Evolutionary conservation across 64 coral and sea anemone genomes (phyloP).

Genomic region (Stylophora pistillata): DNA sequence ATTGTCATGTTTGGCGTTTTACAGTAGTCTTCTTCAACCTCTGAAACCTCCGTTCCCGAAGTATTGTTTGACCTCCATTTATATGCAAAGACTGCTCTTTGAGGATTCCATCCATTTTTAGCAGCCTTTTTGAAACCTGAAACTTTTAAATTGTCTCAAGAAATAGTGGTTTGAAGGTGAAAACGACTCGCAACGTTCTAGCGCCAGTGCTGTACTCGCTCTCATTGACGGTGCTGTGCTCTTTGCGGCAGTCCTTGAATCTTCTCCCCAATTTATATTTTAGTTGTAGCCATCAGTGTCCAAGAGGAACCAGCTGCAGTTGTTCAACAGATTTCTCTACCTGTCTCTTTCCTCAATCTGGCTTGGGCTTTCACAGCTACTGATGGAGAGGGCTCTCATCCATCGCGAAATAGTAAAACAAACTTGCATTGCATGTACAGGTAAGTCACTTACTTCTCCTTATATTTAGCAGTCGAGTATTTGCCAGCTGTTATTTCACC

Average conservation of each 20-base stretch:
- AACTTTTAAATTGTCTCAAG: neutral
- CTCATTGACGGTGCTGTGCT: neutral
- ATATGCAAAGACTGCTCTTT: neutral
- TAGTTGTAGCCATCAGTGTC: conserved; percentile 33
- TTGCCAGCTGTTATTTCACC: neutral
- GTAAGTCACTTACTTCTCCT: neutral
- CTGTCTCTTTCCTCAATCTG: conserved; percentile 21
- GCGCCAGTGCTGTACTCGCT: too few relatives aligned
- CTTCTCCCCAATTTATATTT: conserved; percentile 40
- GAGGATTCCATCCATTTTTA: neutral
- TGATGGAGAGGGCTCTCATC: neutral
- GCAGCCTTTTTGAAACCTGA: neutral
- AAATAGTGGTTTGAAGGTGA: neutral
- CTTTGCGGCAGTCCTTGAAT: conserved; percentile 38
- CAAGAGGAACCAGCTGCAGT: conserved; percentile 40
- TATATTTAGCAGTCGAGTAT: conserved; percentile 18
- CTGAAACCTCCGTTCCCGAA: too few relatives aligned
- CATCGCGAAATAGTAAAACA: neutral
- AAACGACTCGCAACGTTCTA: too few relatives aligned
- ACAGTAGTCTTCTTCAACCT: too few relatives aligned
- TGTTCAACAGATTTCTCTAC: conserved; percentile 51
- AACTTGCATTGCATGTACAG: neutral
- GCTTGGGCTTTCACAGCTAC: conserved; percentile 20
- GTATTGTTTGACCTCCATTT: too few relatives aligned
- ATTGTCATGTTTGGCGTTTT: neutral